Base-by-base conservation (phyloP, 2,888 invertebrate genomes). In the Trissonchulus latispiculum region DNA sequence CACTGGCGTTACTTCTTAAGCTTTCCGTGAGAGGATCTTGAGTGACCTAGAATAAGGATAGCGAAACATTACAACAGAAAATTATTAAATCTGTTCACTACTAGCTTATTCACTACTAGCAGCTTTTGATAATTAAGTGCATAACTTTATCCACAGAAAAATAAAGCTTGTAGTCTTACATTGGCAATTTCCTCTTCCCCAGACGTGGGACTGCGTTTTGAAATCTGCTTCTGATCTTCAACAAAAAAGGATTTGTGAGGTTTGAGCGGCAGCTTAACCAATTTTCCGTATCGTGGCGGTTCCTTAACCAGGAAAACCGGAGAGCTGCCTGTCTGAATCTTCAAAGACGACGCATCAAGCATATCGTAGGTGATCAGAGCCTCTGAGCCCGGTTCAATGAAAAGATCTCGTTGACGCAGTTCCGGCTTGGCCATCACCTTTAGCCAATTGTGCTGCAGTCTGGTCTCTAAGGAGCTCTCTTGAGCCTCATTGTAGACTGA, bases 221-320 rank as follows among this genome's bases (percentile, higher is more conserved):
- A n/a, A n/a, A n/a, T n/a, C n/a, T n/a, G n/a, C n/a, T n/a, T n/a
- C n/a, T n/a, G n/a, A n/a, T n/a, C n/a, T n/a, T n/a, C n/a, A n/a
- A n/a, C n/a, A n/a, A n/a, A n/a, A n/a, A n/a, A n/a, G n/a, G n/a
- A n/a, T n/a, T n/a, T n/a, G n/a, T n/a, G n/a, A n/a, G n/a, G n/a
- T n/a, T n/a, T n/a, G 48, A 23, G 48, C 8, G 48, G 48, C 48
- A 48, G 48, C 36, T 33, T 23, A 36, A 68, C 69, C 35, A 83
- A 75, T 23, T 72, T 68, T 0, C 84, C 84, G 76, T 82, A 77
- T 28, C 69, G 61, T 1, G 82, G 81, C 32, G 76, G 73, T 29
- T 77, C 23, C 29, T 23, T 28, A 29, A 74, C 37, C 8, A 8
- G 32, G 67, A 36, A 74, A 62, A 92, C 88, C 71, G 88, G 87